Percentiles rank a stretch among this genome's conserved stretches.
phyloP scores from a whole-genome alignment of 2,888 invertebrate species.

The Erebia ligea region DNA sequence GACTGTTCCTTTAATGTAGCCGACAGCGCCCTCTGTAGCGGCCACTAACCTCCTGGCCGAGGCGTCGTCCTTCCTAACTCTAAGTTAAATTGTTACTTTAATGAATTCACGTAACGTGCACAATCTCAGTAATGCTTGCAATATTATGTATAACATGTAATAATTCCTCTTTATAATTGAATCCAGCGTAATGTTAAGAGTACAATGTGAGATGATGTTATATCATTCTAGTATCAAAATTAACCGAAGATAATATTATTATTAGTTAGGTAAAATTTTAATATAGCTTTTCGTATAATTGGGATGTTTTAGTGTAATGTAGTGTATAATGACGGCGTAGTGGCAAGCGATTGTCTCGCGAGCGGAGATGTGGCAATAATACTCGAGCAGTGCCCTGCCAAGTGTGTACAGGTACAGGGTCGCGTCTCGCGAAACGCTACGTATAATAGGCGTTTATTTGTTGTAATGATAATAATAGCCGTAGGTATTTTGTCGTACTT shows the following conservation, averaged over 20 bases:
- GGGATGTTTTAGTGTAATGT: conserved; percentile 83
- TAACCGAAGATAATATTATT: conserved; percentile 83
- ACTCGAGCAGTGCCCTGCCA: conserved; percentile 76
- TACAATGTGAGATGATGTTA: conserved; percentile 83
- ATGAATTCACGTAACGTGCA: conserved; percentile 75
- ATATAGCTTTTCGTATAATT: conserved; percentile 82
- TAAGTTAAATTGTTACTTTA: conserved; percentile 65
- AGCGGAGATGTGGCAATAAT: conserved; percentile 78
- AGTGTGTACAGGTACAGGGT: conserved; percentile 52
- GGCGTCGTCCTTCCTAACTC: conserved; percentile 63
- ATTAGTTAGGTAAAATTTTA: conserved; percentile 83
- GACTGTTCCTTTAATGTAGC: conserved; percentile 79
- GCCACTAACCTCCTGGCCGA: conserved; percentile 64
- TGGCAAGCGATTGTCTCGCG: conserved; percentile 76
- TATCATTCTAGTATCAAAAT: conserved; percentile 84
- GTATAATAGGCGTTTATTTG: conserved; percentile 76
- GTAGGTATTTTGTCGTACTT: conserved; percentile 84
- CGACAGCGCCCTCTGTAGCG: conserved; percentile 48
- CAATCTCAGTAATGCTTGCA: conserved; percentile 84
- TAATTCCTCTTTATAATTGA: conserved; percentile 75
- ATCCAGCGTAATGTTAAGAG: conserved; percentile 82
- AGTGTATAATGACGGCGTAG: conserved; percentile 74
- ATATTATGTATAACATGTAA: conserved; percentile 74
- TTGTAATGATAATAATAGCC: conserved; percentile 83
- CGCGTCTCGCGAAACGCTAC: conserved; percentile 64